phyloP scores from a whole-genome alignment of 2,113 vertebrate genomes.

The Scortum barcoo region DNA sequence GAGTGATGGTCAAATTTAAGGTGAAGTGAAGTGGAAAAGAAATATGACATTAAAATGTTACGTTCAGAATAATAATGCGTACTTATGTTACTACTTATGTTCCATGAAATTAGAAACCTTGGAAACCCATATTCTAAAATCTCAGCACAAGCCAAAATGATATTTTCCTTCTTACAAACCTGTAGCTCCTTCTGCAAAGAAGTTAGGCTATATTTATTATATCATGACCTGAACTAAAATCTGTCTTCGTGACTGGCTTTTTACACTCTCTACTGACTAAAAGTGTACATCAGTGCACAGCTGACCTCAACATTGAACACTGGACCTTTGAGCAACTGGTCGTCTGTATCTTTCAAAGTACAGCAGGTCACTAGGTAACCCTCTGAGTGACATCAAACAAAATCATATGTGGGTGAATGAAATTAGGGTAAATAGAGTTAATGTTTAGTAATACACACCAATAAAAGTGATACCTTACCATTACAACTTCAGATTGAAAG shows the following conservation, averaged over 20 bases:
- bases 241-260: neutral
- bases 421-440: neutral
- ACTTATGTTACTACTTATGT: neutral
- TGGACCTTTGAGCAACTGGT: neutral
- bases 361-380: neutral
- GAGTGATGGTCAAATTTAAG: neutral
- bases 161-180: neutral
- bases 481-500: neutral
- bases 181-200: neutral
- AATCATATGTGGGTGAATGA: neutral
- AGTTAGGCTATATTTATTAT: neutral
- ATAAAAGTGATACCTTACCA: neutral
- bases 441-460: neutral
- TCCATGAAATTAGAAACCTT: neutral
- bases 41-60: neutral
- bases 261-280: neutral
- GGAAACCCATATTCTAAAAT: neutral
- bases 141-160: neutral
- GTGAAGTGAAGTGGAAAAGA: neutral
- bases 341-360: neutral
- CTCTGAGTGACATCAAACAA: neutral
- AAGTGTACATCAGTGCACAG: neutral
- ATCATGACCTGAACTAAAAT: neutral
- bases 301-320: neutral
- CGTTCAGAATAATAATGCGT: neutral